Base-by-base conservation (phyloP, 2,113 vertebrate genomes). In the Pelobates fuscus region DNA sequence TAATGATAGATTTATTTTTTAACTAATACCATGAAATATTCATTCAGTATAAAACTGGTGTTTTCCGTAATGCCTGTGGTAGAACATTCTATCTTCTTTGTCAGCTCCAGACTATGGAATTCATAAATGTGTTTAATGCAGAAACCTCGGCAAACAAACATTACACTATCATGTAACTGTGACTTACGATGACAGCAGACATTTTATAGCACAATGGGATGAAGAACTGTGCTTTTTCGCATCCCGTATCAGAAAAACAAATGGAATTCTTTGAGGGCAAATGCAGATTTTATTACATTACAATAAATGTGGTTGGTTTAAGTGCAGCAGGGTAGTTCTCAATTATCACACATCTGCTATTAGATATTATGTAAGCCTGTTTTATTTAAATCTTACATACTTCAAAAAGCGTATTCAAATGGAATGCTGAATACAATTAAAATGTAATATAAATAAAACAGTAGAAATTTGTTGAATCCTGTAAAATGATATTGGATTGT, bases 71-170 rank as follows among this genome's bases (percentile, higher is more conserved):
- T 41, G 54, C 29, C 29, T 61, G 26, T 29, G 25, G 58, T 61
- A 27, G n/a, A n/a, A 61, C 25, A 27, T 8, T 15, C 15, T 17
- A 14, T 18, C 26, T 61, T 27, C 25, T n/a, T 14, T 5, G 18
- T 67, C 79, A 65, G 78, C 67, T 81, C 57, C 24, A 75, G 72
- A 64, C 76, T 54, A 64, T 29, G 26, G 82, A 59, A 82, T 85
- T 82, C 82, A 83, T 82, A 76, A 8, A 2, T 82, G 82, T 80
- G 57, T 82, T 82, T 71, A 79, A 79, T 0, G 2, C 46, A 82
- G 41, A 70, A 80, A 81, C 80, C 73, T 82, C 84, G n/a, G 88
- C 82, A 86, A 80, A 79, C 68, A 81, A 83, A 80, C 60, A 37
- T 63, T 72, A 20, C 46, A 11, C 44, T 52, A 62, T 64, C 15